phyloP scores from a whole-genome alignment of 2,113 vertebrate species.

The Pomatorhinus ruficollis region DNA sequence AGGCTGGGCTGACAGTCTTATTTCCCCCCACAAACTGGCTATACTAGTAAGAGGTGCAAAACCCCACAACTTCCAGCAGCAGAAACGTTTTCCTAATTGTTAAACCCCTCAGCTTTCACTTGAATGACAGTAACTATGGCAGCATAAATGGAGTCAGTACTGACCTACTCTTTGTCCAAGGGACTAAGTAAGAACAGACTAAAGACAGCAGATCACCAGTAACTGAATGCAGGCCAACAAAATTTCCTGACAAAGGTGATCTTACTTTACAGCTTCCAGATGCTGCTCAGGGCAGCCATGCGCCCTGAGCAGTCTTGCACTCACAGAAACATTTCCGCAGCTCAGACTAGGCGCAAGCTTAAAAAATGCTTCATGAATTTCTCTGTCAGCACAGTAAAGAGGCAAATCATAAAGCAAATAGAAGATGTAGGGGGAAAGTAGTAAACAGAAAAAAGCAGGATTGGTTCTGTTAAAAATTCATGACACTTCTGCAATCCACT shows the following conservation, averaged over 20 bases:
- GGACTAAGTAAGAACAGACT: background rate
- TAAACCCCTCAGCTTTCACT: background rate
- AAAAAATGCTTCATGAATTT: background rate
- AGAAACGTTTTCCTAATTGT: rapidly evolving
- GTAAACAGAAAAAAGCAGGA: background rate
- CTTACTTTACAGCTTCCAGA: background rate
- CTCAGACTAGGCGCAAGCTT: background rate
- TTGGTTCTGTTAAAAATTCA: background rate
- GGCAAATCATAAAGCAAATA: background rate
- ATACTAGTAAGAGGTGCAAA: background rate
- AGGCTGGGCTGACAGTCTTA: background rate
- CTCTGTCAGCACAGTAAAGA: background rate
- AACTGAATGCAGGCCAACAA: background rate
- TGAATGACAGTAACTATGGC: background rate
- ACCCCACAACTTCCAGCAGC: background rate
- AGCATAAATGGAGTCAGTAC: background rate
- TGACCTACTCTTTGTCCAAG: background rate
- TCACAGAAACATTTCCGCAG: background rate
- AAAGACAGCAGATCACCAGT: background rate
- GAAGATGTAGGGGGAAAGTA: background rate
- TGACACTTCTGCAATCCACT: background rate
- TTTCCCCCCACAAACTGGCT: background rate
- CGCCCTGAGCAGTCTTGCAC: background rate
- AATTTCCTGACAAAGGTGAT: background rate
- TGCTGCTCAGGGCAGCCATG: background rate